Evolutionary conservation across 1,140 invertebrate species (phyloP).

Genomic region (Papilio polytes): DNA sequence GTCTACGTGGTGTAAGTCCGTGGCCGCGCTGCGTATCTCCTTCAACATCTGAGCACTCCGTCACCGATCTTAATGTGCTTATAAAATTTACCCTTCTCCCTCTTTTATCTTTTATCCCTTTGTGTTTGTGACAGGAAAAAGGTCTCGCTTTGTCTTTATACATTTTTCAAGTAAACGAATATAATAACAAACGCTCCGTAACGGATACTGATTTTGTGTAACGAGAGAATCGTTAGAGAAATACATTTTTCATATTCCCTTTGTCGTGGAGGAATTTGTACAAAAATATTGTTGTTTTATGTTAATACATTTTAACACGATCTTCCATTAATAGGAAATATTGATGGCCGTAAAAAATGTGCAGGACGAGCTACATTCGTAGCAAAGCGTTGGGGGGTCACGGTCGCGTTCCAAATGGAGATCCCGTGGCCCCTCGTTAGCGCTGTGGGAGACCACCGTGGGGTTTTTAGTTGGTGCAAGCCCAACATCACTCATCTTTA

Average conservation of each 20-base stretch:
- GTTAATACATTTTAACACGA: too few relatives aligned
- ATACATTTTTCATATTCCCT: not conserved
- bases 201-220: slow-evolving; percentile 19
- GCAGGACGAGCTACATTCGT: too few relatives aligned
- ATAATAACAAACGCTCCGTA: slow-evolving; percentile 23
- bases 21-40: not conserved
- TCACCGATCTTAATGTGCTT: slow-evolving; percentile 22
- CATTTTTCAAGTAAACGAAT: slow-evolving; percentile 31
- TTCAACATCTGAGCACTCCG: not conserved
- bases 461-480: too few relatives aligned
- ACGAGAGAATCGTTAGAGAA: slow-evolving; percentile 26
- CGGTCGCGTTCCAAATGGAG: too few relatives aligned
- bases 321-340: too few relatives aligned
- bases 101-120: slow-evolving; percentile 22
- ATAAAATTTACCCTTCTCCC: slow-evolving; percentile 25
- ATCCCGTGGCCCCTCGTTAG: too few relatives aligned
- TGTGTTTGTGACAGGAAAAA: slow-evolving; percentile 34
- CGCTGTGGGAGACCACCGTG: too few relatives aligned
- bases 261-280: not conserved
- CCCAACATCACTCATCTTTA: too few relatives aligned
- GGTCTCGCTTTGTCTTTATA: slow-evolving; percentile 31
- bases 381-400: too few relatives aligned
- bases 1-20: too few relatives aligned
- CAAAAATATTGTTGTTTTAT: not conserved
- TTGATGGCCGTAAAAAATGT: too few relatives aligned